Percentiles rank a stretch among this genome's conserved stretches.
Evolutionary conservation across 1,140 invertebrate genomes (phyloP).

Genomic region (Anagrus nilaparvatae): DNA sequence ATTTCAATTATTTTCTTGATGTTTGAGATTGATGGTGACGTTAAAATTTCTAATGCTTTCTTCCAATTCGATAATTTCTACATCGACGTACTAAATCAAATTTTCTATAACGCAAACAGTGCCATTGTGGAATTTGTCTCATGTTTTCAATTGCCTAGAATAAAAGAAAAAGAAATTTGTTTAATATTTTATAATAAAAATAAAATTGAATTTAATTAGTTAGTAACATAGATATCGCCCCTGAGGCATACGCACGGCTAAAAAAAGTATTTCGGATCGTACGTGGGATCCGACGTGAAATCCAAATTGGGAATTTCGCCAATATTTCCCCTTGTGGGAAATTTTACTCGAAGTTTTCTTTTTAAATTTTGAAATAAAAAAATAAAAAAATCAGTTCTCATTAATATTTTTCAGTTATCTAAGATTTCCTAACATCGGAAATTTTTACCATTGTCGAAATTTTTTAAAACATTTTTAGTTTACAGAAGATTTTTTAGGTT

Average conservation of each 20-base stretch:
- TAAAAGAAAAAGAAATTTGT: neutral
- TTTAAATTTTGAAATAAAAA: too few species aligned
- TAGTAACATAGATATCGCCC: slow-evolving; percentile 12
- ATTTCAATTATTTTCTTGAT: too few species aligned
- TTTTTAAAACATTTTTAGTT: too few species aligned
- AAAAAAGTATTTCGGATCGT: neutral
- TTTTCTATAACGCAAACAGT: slow-evolving; percentile 66
- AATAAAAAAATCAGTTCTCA: too few species aligned
- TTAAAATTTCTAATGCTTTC: too few species aligned
- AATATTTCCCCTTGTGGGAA: neutral
- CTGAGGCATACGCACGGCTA: neutral
- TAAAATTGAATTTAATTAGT: slow-evolving; percentile 16
- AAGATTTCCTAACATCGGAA: too few species aligned
- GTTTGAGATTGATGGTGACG: too few species aligned
- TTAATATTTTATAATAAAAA: slow-evolving; percentile 15
- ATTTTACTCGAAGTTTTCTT: too few species aligned
- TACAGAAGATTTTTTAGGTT: too few species aligned
- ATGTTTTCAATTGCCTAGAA: slow-evolving; percentile 48
- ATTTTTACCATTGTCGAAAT: too few species aligned
- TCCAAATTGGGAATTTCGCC: slow-evolving; percentile 2
- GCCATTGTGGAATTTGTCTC: slow-evolving; percentile 66
- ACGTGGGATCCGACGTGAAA: too few species aligned
- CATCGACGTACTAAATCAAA: slow-evolving; percentile 64
- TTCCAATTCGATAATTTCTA: slow-evolving; percentile 47
- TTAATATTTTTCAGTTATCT: too few species aligned